Percentiles rank a stretch among this genome's conserved stretches.
phyloP scores from a whole-genome alignment of 2,888 invertebrate species.

The Xestia xanthographa region DNA sequence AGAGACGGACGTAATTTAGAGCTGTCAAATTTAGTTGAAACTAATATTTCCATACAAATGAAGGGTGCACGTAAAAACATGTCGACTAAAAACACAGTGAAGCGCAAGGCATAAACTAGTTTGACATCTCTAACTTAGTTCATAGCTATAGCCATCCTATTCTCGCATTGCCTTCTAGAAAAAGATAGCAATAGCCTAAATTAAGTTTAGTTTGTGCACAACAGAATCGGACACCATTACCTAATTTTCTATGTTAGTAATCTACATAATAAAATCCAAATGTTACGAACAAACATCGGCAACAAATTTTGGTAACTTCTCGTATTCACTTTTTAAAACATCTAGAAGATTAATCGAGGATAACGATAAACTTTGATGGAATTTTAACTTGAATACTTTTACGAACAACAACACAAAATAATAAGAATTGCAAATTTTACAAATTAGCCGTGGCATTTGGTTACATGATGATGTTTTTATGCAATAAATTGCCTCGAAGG shows the following conservation, averaged over 20 bases:
- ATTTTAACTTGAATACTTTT: constrained; percentile 46
- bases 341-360: constrained; percentile 35
- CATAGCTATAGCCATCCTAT: no score
- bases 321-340: constrained; percentile 35
- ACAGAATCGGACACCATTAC: no score
- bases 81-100: no score
- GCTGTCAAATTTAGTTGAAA: no score
- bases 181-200: no score
- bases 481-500: constrained; percentile 39
- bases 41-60: no score
- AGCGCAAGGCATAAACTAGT: no score
- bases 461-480: constrained; percentile 48
- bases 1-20: no score
- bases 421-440: constrained; percentile 58
- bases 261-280: constrained; percentile 41
- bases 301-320: constrained; percentile 53
- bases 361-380: constrained; percentile 25
- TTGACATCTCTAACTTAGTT: no score
- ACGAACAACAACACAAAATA: constrained; percentile 37
- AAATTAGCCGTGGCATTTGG: constrained; percentile 45
- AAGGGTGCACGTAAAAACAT: no score
- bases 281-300: constrained; percentile 38
- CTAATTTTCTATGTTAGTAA: constrained; percentile 32
- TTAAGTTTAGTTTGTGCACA: no score
- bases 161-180: no score